Base-by-base conservation (phyloP, 2,888 invertebrate genomes). In the Pegoplata infirma region DNA sequence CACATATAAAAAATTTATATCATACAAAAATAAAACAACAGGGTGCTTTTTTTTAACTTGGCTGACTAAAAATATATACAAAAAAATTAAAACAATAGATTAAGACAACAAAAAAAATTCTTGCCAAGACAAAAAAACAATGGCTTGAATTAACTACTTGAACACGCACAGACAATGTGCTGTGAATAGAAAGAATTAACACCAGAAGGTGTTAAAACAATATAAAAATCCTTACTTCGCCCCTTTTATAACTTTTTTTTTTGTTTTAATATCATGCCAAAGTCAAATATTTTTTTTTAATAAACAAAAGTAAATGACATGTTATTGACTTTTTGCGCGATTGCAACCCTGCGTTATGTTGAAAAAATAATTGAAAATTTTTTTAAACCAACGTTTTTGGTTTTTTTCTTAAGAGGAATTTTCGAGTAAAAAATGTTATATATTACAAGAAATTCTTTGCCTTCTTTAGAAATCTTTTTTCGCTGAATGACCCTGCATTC, bases 251-350 rank as follows among this genome's bases (percentile, higher is more conserved):
- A 32, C 12, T 32, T 23, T 3, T 32, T 16, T n/a, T 12, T 32
- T 32, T 23, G 23, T 32, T 16, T n/a, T 12, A 68, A 21, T 40
- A 19, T 12, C 36, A 36, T 3, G 12, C 19, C 12, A 19, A n/a
- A n/a, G 4, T 8, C 8, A 61, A 40, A 47, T 28, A 53, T 12
- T 21, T 23, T 58, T 47, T 49, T 58, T 32, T 23, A 8, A 5
- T 19, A 10, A 59, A 59, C 19, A 55, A 64, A 58, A 28, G 58
- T 10, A 21, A 66, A 51, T 66, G 51, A 51, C 49, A 28, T 73
- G 66, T 44, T 58, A 66, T 73, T 73, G 73, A 73, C 56, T 73
- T 73, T 47, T 63, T n/a, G n/a, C n/a, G 64, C 47, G 47, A 47
- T 55, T 36, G 25, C 21, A 63, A 56, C 10, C 19, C 56, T 32